Percentiles rank a stretch among this genome's conserved stretches.
Evolutionary conservation across 1,140 invertebrate genomes (phyloP).

Genomic region (Lordiphosa collinella): DNA sequence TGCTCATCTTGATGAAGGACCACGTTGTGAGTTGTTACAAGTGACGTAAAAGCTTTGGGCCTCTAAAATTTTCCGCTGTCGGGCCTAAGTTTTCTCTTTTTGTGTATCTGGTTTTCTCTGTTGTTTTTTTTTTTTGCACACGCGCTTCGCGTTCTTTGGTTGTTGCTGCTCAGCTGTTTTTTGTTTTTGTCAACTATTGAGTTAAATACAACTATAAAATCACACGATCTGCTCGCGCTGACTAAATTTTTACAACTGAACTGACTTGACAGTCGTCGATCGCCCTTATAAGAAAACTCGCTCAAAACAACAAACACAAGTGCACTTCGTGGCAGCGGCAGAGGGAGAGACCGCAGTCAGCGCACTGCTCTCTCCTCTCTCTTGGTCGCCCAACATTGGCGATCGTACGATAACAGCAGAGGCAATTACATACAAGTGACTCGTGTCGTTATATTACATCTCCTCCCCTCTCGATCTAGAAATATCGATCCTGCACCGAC

Average conservation of each 20-base stretch:
- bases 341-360: not conserved
- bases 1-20: slow-evolving; percentile 50
- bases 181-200: slow-evolving; percentile 39
- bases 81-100: slow-evolving; percentile 18
- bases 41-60: slow-evolving; percentile 23
- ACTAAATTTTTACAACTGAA: slow-evolving; percentile 57
- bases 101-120: slow-evolving; percentile 38
- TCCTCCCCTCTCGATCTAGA: too few relatives aligned
- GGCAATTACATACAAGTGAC: slow-evolving; percentile 26
- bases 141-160: slow-evolving; percentile 43
- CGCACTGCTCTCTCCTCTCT: slow-evolving; percentile 11
- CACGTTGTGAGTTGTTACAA: slow-evolving; percentile 29
- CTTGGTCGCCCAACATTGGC: too few relatives aligned
- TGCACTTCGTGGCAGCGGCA: not conserved
- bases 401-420: slow-evolving; percentile 43
- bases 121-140: slow-evolving; percentile 51
- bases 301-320: slow-evolving; percentile 38
- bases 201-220: slow-evolving; percentile 2
- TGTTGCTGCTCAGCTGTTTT: slow-evolving; percentile 47
- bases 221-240: slow-evolving; percentile 42
- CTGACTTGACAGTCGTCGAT: slow-evolving; percentile 46
- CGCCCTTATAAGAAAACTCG: slow-evolving; percentile 70
- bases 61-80: slow-evolving; percentile 68
- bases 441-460: not conserved
- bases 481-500: too few relatives aligned